Evolutionary conservation across 2,888 invertebrate genomes (phyloP).

Genomic region (Lamellibrachia columna): DNA sequence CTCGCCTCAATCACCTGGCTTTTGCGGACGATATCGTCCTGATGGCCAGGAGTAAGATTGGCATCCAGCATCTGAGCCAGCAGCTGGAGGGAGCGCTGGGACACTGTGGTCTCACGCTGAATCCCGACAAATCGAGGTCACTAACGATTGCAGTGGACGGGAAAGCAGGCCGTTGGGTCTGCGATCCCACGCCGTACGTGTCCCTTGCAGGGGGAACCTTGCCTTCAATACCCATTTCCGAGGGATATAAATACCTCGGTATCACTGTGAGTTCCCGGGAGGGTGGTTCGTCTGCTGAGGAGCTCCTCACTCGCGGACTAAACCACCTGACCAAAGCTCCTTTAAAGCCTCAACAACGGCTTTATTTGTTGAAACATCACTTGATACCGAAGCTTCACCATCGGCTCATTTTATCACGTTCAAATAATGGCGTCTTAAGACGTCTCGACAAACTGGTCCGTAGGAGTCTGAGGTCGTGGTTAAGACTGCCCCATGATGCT

Average conservation of each 20-base stretch:
- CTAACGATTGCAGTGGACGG: neutral
- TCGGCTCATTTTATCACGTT: neutral
- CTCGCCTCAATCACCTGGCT: neutral
- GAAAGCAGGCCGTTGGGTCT: neutral
- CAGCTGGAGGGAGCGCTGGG: neutral
- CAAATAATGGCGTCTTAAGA: neutral
- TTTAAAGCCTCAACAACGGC: neutral
- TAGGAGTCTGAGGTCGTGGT: too few relatives aligned
- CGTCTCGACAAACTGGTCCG: neutral
- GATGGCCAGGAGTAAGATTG: neutral
- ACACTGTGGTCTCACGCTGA: neutral
- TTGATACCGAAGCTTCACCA: neutral
- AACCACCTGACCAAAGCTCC: neutral
- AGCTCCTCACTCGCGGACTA: neutral
- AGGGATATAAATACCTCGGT: neutral
- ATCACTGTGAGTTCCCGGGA: neutral
- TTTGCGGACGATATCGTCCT: constrained; percentile 8
- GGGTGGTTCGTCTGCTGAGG: neutral
- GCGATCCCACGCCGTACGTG: neutral
- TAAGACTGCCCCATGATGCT: too few relatives aligned
- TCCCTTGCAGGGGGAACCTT: neutral
- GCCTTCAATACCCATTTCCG: neutral
- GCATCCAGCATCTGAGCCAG: constrained; percentile 1
- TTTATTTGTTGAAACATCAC: neutral
- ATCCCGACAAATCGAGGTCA: neutral